These are phyloP conservation scores for Drosophila villosipedis DNA, from an alignment of 2,888 invertebrate species.

Conservation along the genomic window DNA sequence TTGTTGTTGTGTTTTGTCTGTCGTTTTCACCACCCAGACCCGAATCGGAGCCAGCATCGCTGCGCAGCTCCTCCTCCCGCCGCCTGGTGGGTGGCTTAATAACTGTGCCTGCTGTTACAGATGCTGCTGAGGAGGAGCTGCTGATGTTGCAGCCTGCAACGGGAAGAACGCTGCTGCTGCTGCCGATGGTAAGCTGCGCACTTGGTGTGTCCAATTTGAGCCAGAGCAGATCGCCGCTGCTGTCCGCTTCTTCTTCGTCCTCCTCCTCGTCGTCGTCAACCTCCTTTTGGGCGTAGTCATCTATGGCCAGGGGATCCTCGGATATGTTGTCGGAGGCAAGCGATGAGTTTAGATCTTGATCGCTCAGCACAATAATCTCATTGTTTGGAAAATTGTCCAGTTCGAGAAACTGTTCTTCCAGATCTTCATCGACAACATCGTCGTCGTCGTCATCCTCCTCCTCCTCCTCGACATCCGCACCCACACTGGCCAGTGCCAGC, in stretches of 20 bases:
- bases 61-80: constrained; percentile 84
- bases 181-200: neutral
- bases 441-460: constrained; percentile 29
- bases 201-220: constrained; percentile 59
- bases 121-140: constrained; percentile 2
- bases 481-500: constrained; percentile 4
- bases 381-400: constrained; percentile 71
- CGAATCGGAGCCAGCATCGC: constrained; percentile 94
- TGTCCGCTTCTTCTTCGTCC: constrained; percentile 63
- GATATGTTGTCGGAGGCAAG: constrained; percentile 78
- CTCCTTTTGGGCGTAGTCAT: constrained; percentile 69
- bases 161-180: neutral
- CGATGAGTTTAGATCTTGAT: constrained; percentile 78
- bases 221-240: constrained; percentile 72
- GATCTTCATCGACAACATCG: constrained; percentile 46
- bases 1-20: constrained; percentile 48
- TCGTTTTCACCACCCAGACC: constrained; percentile 91
- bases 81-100: constrained; percentile 28
- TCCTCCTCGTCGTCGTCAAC: constrained; percentile 56
- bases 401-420: constrained; percentile 75
- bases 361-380: constrained; percentile 81
- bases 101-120: constrained; percentile 1
- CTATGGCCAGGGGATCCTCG: constrained; percentile 85
- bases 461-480: neutral
- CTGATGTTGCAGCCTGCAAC: constrained; percentile 21